Evolutionary conservation across 2,113 vertebrate genomes (phyloP).

Genomic region (Larimichthys polyactis): DNA sequence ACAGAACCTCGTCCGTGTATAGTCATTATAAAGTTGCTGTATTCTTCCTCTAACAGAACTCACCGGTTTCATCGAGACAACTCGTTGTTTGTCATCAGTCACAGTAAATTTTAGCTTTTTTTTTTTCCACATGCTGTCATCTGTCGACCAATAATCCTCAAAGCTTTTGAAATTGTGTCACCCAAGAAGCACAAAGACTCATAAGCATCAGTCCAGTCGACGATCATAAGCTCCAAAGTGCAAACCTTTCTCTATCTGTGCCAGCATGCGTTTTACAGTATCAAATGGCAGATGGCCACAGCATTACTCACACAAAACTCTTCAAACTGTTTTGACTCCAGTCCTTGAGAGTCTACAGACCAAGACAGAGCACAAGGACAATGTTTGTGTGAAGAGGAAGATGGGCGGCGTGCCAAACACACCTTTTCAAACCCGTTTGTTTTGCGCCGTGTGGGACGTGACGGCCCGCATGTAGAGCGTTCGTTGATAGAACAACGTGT

Average conservation of each 20-base stretch:
- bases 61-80: not conserved
- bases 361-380: not conserved
- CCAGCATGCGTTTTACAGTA: conserved; percentile 17
- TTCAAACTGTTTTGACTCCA: not conserved
- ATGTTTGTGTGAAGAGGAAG: not conserved
- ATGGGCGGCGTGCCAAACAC: not conserved
- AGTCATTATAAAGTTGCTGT: not conserved
- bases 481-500: not conserved
- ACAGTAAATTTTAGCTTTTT: not conserved
- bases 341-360: not conserved
- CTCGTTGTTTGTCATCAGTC: not conserved
- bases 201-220: not conserved
- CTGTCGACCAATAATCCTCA: not conserved
- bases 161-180: not conserved
- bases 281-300: conserved; percentile 15
- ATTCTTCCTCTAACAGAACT: not conserved
- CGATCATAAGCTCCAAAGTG: not conserved
- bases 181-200: not conserved
- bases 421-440: not conserved
- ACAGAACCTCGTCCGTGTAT: not conserved
- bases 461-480: no score
- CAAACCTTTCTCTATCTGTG: not conserved
- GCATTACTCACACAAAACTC: not conserved
- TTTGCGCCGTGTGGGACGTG: not conserved
- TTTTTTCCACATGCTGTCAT: no score